Base-by-base conservation (phyloP, 2,797 vertebrate genomes). In the Poecilia wingei region DNA sequence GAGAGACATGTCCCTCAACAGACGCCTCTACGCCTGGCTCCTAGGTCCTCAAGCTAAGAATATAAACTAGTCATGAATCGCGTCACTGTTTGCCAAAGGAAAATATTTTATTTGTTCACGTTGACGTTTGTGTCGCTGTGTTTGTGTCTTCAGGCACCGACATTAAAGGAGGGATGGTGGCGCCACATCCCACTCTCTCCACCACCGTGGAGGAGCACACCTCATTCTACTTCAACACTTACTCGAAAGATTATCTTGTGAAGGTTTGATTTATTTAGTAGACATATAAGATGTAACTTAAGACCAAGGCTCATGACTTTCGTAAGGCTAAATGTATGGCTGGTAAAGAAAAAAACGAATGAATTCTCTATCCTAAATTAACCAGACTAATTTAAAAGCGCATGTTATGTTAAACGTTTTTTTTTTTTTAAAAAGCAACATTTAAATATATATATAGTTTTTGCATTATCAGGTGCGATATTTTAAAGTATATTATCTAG, bases 1-100 rank as follows among this genome's bases (percentile, higher is more conserved):
- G 82, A 97, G 98, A 92, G 98, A 99, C 90, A 99, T 99, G 98
- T 99, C 98, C 47, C 96, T 99, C 45, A 99, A 99, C 87, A 96
- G 98, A 89, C 97, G 98, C 55, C 95, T 99, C 46, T 99, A 99
- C 0, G 98, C 98, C 0, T 99, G 98, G 98, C 89, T 99, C 18
- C 94, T 99, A 91, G 98, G 98, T 99, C 94, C 84, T 72, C 5
- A 45, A 76, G 18, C 57, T 69, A 68, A 6, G 13, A 77, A 43
- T 53, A 64, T 1, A 18, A n/a, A 33, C 39, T 4, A 49, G 7
- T 72, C 13, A 81, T 78, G n/a, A 72, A 47, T 76, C 9, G 31
- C 33, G 7, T n/a, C 9, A 3, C 64, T 2, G 16, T 46, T 8
- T 31, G 4, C 6, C 2, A 14, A 33, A 66, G 51, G 71, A 51